Evolutionary conservation across 2,888 invertebrate species (phyloP), one percentile per base, ranked within the genome.

Genomic region (Cosmia pyralina): DNA sequence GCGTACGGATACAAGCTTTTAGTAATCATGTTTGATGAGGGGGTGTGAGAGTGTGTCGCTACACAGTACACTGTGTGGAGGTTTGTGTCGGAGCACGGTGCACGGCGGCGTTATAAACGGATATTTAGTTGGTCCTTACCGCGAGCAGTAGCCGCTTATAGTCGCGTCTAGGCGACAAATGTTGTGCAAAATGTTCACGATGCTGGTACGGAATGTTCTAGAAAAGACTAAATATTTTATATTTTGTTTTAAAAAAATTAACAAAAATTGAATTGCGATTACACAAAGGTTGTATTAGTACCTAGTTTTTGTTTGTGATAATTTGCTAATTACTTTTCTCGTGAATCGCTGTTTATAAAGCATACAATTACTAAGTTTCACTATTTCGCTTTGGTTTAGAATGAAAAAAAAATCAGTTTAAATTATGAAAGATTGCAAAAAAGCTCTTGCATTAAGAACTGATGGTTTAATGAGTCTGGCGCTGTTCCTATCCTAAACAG

Each of bases 121-220:
- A 70, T 77, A 46, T 70, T 82, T 82, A 69, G 78, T 41, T n/a
- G 28, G 46, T 57, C 55, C n/a, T 77, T 60, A 62, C 55, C 52
- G 19, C 48, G 28, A 50, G 17, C 44, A 50, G 53, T 38, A 48
- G 62, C 57, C 55, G 34, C 52, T 77, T 77, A 70, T 41, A 62
- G 60, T 65, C 58, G 53, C 63, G 22, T 64, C 44, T 41, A 11
- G 41, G 46, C 34, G 50, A 77, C 70, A 66, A 82, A 71, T 62
- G 77, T 52, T n/a, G 6, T 17, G 28, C 15, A 52, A 75, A 62
- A 66, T 52, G 63, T 63, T 59, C 53, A 41, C 52, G 28, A 53
- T 53, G n/a, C n/a, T n/a, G 28, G n/a, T 17, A 64, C 17, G n/a
- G 46, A 78, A 58, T 63, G 19, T 53, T 52, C 48, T 48, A 17